Evolutionary conservation across 2,888 invertebrate species (phyloP).

Genomic region (Leptothorax acervorum): DNA sequence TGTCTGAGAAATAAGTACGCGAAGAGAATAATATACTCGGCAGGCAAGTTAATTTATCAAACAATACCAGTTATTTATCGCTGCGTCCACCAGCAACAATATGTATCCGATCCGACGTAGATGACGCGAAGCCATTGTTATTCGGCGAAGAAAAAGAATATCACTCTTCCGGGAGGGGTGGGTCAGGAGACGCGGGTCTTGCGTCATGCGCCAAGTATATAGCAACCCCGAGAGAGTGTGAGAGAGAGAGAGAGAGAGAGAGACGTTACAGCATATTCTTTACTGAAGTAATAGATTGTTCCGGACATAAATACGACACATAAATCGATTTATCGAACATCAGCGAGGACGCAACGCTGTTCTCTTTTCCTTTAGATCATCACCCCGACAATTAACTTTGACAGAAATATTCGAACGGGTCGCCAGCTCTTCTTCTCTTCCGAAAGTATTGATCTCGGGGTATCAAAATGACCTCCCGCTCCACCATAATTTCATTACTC

Average conservation of each 20-base stretch:
- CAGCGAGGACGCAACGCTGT: background rate
- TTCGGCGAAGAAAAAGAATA: constrained; percentile 9
- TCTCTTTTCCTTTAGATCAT: no score
- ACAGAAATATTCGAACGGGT: background rate
- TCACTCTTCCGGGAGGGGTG: constrained; percentile 46
- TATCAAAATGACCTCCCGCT: background rate
- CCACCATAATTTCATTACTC: background rate
- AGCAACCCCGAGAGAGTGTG: background rate
- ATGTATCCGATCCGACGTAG: background rate
- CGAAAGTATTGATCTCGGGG: background rate
- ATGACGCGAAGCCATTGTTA: constrained; percentile 12
- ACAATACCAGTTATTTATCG: constrained; percentile 5
- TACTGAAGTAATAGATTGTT: background rate
- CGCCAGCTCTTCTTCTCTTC: background rate
- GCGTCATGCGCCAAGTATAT: background rate
- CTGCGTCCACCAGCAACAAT: background rate
- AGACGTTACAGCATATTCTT: background rate
- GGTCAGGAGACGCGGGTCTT: constrained; percentile 6
- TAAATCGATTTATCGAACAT: background rate
- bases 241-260: no score
- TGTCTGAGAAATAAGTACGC: background rate
- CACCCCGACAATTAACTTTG: background rate
- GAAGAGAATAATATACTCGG: background rate
- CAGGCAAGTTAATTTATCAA: constrained; percentile 14
- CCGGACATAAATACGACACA: background rate